phyloP scores from a whole-genome alignment of 1,140 invertebrate genomes.

The Danaus melanippus region DNA sequence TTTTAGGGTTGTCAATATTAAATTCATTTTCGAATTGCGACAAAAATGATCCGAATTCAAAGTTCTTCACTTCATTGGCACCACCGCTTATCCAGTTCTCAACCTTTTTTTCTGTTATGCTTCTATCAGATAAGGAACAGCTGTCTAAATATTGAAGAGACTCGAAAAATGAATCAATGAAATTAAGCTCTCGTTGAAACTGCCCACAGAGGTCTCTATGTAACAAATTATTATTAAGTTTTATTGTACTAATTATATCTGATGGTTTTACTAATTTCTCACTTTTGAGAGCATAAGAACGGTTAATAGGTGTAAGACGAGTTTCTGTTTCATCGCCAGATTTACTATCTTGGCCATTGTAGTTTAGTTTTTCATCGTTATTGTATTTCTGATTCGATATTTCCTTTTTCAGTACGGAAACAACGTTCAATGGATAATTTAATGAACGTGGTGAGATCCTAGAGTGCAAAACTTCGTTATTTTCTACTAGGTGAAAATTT shows the following conservation, averaged over 20 bases:
- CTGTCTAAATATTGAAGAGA: slow-evolving; percentile 62
- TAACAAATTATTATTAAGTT: slow-evolving; percentile 45
- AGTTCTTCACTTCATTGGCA: slow-evolving; percentile 37
- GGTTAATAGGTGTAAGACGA: slow-evolving; percentile 33
- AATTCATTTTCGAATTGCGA: slow-evolving; percentile 49
- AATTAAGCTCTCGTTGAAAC: slow-evolving; percentile 60
- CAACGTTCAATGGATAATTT: slow-evolving; percentile 49
- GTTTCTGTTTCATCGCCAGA: slow-evolving; percentile 22
- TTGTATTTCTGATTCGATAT: slow-evolving; percentile 22
- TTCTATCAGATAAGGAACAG: slow-evolving; percentile 47
- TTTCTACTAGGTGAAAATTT: slow-evolving; percentile 50
- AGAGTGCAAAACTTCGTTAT: slow-evolving; percentile 27
- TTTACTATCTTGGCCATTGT: slow-evolving; percentile 17
- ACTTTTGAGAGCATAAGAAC: slow-evolving; percentile 32
- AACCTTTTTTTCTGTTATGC: slow-evolving; percentile 37
- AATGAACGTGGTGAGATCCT: slow-evolving; percentile 32
- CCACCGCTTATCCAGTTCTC: slow-evolving; percentile 44
- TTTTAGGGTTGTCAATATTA: slow-evolving; percentile 52
- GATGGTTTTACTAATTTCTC: slow-evolving; percentile 62
- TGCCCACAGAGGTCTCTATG: slow-evolving; percentile 52
- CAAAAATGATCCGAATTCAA: slow-evolving; percentile 45
- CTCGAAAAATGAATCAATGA: slow-evolving; percentile 67
- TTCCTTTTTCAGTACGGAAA: slow-evolving; percentile 52
- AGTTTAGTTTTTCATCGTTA: slow-evolving; percentile 3
- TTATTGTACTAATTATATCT: slow-evolving; percentile 59